Evolutionary conservation across 2,888 invertebrate species (phyloP).

Genomic region (Mellilla xanthometata): DNA sequence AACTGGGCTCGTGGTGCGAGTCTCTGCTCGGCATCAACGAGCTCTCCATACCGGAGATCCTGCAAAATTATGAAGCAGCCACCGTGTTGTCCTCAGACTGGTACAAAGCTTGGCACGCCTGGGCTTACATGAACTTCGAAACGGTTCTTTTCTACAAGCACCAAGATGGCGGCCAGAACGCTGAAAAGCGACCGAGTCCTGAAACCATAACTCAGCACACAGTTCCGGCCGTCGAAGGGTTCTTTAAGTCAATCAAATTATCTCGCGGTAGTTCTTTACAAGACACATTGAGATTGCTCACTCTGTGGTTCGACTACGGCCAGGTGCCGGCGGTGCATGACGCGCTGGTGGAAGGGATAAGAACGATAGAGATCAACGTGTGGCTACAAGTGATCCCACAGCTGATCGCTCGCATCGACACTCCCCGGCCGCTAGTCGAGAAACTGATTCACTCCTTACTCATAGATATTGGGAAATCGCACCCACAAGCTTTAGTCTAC

Average conservation of each 20-base stretch:
- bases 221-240: conserved; percentile 97
- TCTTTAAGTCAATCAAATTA: conserved; percentile 96
- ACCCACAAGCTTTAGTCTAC: conserved; percentile 98
- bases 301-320: conserved; percentile 99
- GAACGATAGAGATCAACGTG: conserved; percentile 97
- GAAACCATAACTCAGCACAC: conserved; percentile 90
- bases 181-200: conserved; percentile 36
- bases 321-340: conserved; percentile 97
- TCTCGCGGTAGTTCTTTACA: conserved; percentile 97
- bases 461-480: conserved; percentile 98
- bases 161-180: conserved; percentile 54
- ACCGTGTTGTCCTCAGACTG: conserved; percentile 93
- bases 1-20: conserved; percentile 98
- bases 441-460: conserved; percentile 95
- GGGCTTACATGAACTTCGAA: conserved; percentile 99
- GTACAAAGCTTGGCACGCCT: conserved; percentile 99
- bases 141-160: conserved; percentile 88
- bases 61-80: conserved; percentile 92
- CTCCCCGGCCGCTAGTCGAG: conserved; percentile 93
- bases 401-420: conserved; percentile 98
- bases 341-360: conserved; percentile 95
- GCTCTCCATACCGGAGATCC: conserved; percentile 87
- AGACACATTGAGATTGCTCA: conserved; percentile 96
- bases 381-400: conserved; percentile 99
- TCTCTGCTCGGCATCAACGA: conserved; percentile 91